phyloP scores from a whole-genome alignment of 2,888 invertebrate genomes.

The Lasioglossum vierecki region DNA sequence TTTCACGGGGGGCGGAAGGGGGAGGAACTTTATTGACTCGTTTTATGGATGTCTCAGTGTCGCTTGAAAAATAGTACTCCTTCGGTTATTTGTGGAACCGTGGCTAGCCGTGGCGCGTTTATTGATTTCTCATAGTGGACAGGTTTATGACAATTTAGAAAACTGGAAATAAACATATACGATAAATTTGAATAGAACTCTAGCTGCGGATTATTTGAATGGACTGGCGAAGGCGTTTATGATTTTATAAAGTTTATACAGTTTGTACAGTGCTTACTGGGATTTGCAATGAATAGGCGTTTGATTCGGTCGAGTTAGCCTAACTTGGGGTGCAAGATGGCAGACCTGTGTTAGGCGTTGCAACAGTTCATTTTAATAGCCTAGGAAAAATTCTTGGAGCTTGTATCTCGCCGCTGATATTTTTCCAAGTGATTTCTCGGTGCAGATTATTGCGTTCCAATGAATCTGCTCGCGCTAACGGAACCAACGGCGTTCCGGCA shows the following conservation, averaged over 20 bases:
- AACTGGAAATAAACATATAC: neutral
- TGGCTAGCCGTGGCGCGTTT: neutral
- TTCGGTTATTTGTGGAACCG: neutral
- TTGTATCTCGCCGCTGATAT: neutral
- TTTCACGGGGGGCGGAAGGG: too few species aligned
- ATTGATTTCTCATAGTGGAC: neutral
- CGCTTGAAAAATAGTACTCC: neutral
- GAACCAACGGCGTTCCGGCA: constrained; percentile 2
- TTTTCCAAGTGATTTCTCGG: neutral
- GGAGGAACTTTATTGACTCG: neutral
- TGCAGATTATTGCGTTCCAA: neutral
- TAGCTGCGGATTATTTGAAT: neutral
- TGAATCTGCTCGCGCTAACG: constrained; percentile 10
- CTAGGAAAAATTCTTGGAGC: neutral
- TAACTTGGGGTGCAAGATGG: neutral
- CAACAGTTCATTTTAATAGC: neutral
- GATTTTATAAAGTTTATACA: neutral
- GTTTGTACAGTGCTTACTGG: neutral
- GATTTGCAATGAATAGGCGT: neutral
- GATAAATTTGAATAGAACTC: neutral
- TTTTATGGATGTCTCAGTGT: constrained; percentile 5
- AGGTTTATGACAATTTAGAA: neutral
- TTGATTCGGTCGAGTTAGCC: neutral
- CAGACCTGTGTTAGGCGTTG: neutral
- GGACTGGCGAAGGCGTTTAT: neutral